phyloP scores from a whole-genome alignment of 2,888 invertebrate species.

The Podotricha telesiphe region DNA sequence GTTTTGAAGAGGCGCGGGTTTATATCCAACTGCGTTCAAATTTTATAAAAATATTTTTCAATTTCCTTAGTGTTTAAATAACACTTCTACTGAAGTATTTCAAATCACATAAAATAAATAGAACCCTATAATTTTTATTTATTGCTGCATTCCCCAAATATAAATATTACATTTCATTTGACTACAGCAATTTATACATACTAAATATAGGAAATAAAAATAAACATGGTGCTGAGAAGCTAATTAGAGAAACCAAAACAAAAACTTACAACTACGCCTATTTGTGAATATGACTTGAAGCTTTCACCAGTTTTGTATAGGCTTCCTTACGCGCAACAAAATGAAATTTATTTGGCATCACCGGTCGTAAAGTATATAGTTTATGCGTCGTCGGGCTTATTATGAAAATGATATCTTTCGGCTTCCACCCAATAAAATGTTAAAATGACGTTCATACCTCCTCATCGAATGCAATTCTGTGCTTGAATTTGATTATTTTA shows the following conservation, averaged over 20 bases:
- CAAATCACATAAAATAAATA: not conserved
- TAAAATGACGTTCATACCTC: constrained; percentile 69
- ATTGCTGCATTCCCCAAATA: not conserved
- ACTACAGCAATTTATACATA: not conserved
- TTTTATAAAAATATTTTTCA: too few relatives aligned
- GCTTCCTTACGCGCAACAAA: constrained; percentile 49
- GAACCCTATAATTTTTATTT: not conserved
- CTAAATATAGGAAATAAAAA: not conserved
- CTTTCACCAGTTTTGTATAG: constrained; percentile 54
- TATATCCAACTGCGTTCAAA: too few relatives aligned
- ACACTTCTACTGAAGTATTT: not conserved
- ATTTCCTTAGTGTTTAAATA: too few relatives aligned
- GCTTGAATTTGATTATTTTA: constrained; percentile 31
- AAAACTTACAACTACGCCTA: constrained; percentile 32
- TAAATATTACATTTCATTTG: not conserved
- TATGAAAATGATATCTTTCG: constrained; percentile 65
- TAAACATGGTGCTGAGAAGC: constrained; percentile 4
- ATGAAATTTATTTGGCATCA: constrained; percentile 69
- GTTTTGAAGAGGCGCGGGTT: too few relatives aligned
- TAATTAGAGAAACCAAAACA: constrained; percentile 33
- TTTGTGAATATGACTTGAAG: constrained; percentile 38
- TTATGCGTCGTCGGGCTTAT: constrained; percentile 65
- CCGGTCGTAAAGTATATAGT: constrained; percentile 69
- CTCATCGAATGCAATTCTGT: constrained; percentile 57
- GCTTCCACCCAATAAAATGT: constrained; percentile 69